These are phyloP conservation scores for Naja naja DNA, from an alignment of 2,113 vertebrate species.

Conservation along the genomic window DNA sequence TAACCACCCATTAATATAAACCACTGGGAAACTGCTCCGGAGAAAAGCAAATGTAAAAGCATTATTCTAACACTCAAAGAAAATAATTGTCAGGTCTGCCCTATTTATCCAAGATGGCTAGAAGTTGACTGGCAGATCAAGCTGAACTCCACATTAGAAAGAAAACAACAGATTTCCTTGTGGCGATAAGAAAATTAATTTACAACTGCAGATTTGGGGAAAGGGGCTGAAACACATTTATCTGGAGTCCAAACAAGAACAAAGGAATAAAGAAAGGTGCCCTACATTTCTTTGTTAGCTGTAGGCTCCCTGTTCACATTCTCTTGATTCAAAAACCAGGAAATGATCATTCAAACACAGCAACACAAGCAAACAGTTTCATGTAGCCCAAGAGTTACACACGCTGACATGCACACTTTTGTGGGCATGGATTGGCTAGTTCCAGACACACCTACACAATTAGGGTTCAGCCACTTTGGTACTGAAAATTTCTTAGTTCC, in stretches of 20 bases:
- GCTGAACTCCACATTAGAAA: not conserved
- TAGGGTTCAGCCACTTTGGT: not conserved
- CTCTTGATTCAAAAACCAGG: not conserved
- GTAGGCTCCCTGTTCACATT: not conserved
- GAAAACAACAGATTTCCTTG: not conserved
- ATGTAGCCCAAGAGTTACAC: not conserved
- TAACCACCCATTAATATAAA: not conserved
- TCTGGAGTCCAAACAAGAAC: not conserved
- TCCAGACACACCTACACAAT: not conserved
- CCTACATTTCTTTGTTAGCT: not conserved
- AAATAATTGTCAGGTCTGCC: not conserved
- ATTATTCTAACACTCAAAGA: not conserved
- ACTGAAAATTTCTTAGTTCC: not conserved
- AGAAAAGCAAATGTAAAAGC: not conserved
- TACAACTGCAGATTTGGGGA: not conserved
- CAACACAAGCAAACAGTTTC: not conserved
- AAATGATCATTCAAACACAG: not conserved
- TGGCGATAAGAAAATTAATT: not conserved
- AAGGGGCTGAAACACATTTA: not conserved
- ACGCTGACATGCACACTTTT: not conserved
- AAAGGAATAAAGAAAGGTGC: not conserved
- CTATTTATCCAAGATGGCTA: not conserved
- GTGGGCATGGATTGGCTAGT: not conserved
- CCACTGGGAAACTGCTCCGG: not conserved
- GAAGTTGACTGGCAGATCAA: not conserved